Base-by-base conservation (phyloP, 2,888 invertebrate genomes). In the Drosophila nr. perissopoda region DNA sequence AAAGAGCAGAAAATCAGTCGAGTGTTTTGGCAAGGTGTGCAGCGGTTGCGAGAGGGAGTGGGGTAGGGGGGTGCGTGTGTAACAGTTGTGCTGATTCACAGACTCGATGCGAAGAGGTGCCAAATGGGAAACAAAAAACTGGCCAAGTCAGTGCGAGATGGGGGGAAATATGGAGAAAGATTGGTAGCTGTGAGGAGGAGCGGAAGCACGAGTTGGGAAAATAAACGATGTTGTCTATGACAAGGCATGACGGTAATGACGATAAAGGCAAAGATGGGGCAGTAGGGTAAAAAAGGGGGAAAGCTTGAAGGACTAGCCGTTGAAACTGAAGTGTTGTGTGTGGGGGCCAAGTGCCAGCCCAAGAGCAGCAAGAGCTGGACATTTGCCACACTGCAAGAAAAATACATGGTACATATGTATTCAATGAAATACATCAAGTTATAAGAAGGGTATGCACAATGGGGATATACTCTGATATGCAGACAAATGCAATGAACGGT, bases 191-290 rank as follows among this genome's bases (percentile, higher is more conserved):
- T 3, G 27, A 6, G n/a, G 21, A 3, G 29, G 40, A n/a, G 51
- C 16, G 8, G n/a, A 25, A 11, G 45, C 21, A 33, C 54, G n/a
- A 49, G 67, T 40, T 67, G 25, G 76, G 82, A 81, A 86, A 86
- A 86, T 86, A 86, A 86, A 86, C 88, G 88, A 86, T 86, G 85
- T 86, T 86, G 85, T 86, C 88, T 88, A 86, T 86, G 85, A 86
- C 85, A 88, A 83, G 87, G 85, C 85, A 86, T 88, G 85, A 86
- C 85, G 85, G 88, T 86, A 88, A 86, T 86, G 88, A 86, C 77
- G 77, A 67, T 40, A 56, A 40, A 49, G 51, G 33, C 40, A 38
- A 25, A 10, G 38, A 40, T 27, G 38, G 52, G 18, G 18, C 18
- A 27, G n/a, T 49, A 18, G 56, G n/a, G 29, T 18, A 45, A 51